A percentile compares a stretch with the other conserved stretches of the same genome.
phyloP scores from a whole-genome alignment of 2,797 vertebrate species.

The Helarctos malayanus region DNA sequence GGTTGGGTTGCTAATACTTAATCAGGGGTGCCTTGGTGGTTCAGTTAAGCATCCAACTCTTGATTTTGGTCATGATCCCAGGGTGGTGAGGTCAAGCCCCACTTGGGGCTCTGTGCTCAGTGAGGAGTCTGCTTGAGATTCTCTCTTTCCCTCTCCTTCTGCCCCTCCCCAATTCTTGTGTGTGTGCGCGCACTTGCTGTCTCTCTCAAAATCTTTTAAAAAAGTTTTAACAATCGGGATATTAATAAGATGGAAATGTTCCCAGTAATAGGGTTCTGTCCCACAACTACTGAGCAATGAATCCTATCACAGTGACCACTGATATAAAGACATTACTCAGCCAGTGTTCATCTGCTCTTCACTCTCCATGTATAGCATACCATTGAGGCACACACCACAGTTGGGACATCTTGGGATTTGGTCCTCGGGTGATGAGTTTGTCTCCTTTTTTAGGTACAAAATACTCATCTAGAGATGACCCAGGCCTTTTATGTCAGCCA shows the following conservation, averaged over 20 bases:
- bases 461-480: not conserved
- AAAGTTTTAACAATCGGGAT: not conserved
- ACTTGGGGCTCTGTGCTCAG: not conserved
- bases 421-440: not conserved
- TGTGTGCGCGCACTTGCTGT: not conserved
- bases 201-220: not conserved
- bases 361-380: not conserved
- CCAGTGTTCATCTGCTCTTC: not conserved
- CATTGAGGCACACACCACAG: not conserved
- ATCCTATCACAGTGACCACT: not conserved
- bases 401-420: not conserved
- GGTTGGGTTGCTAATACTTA: not conserved
- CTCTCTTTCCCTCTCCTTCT: not conserved
- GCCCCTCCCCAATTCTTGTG: not conserved
- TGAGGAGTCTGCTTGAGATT: not conserved
- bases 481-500: not conserved
- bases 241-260: not conserved
- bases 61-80: not conserved
- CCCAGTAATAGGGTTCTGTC: not conserved
- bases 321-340: not conserved
- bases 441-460: not conserved
- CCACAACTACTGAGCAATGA: not conserved
- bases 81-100: not conserved
- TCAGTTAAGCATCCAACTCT: not conserved
- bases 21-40: not conserved